Evolutionary conservation across 2,797 vertebrate species (phyloP).

Genomic region (Diplodus sargus): DNA sequence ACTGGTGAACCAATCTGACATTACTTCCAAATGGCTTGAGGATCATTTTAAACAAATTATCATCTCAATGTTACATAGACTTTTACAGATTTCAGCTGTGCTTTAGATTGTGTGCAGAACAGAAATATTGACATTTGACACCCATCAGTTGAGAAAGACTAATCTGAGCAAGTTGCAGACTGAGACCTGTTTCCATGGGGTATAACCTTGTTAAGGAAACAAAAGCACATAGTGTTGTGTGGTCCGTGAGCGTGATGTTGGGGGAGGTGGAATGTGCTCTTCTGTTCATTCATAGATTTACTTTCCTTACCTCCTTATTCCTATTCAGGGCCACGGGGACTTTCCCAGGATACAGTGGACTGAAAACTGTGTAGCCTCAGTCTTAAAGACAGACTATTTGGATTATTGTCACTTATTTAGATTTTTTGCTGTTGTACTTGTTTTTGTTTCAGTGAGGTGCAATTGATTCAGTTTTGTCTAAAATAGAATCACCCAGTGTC

Average conservation of each 20-base stretch:
- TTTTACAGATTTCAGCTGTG: not conserved
- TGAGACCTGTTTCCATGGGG: not conserved
- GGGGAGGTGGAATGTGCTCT: not conserved
- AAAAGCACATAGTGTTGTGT: not conserved
- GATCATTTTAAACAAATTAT: too few species aligned
- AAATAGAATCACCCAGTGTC: not conserved
- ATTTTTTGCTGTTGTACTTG: not conserved
- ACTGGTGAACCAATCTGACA: too few species aligned
- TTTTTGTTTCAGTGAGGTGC: too few species aligned
- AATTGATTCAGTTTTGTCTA: not conserved
- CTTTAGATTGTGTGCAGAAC: not conserved
- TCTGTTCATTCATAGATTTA: not conserved
- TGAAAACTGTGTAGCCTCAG: not conserved
- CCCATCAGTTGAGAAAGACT: not conserved
- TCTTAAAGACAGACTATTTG: not conserved
- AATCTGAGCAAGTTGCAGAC: too few species aligned
- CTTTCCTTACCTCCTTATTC: not conserved
- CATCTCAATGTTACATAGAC: too few species aligned
- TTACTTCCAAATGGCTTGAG: too few species aligned
- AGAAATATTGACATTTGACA: not conserved
- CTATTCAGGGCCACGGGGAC: not conserved
- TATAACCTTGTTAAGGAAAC: not conserved
- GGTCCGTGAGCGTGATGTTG: not conserved
- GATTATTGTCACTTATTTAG: too few species aligned
- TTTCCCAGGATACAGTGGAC: too few species aligned